Evolutionary conservation across 2,797 vertebrate genomes (phyloP).

Genomic region (Helostoma temminkii): DNA sequence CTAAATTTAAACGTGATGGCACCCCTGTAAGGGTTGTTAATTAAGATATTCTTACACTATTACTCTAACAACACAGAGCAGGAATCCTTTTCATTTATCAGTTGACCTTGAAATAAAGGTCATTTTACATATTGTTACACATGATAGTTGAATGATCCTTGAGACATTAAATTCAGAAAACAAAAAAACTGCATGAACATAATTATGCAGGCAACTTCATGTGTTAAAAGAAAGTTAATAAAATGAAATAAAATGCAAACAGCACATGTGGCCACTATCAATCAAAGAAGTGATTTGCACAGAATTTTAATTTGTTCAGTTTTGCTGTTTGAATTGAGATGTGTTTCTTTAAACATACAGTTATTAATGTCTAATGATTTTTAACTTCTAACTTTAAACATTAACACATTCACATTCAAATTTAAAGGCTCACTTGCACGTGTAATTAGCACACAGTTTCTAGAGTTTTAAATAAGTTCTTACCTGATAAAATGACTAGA

Average conservation of each 20-base stretch:
- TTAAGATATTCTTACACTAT: slow-evolving; percentile 47
- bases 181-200: slow-evolving; percentile 24
- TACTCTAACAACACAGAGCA: slow-evolving; percentile 41
- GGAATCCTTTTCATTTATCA: slow-evolving; percentile 62
- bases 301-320: too few species aligned
- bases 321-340: slow-evolving; percentile 22
- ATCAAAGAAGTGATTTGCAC: slow-evolving; percentile 52
- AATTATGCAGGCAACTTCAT: slow-evolving; percentile 41
- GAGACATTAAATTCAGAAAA: slow-evolving; percentile 30
- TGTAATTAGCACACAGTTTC: not conserved
- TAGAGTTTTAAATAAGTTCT: slow-evolving; percentile 39
- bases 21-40: slow-evolving; percentile 13
- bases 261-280: slow-evolving; percentile 67
- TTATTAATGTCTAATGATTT: slow-evolving; percentile 1
- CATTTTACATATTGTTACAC: slow-evolving; percentile 41
- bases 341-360: slow-evolving; percentile 2
- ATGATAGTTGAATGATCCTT: slow-evolving; percentile 44
- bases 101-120: slow-evolving; percentile 69
- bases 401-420: too few species aligned
- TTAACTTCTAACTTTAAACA: too few species aligned
- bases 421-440: not conserved
- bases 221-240: slow-evolving; percentile 26
- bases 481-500: slow-evolving; percentile 73
- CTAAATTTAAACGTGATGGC: slow-evolving; percentile 30
- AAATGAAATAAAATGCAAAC: slow-evolving; percentile 30